These are phyloP conservation scores for Drosophila antonietae DNA, from an alignment of 2,888 invertebrate species.

Conservation along the genomic window DNA sequence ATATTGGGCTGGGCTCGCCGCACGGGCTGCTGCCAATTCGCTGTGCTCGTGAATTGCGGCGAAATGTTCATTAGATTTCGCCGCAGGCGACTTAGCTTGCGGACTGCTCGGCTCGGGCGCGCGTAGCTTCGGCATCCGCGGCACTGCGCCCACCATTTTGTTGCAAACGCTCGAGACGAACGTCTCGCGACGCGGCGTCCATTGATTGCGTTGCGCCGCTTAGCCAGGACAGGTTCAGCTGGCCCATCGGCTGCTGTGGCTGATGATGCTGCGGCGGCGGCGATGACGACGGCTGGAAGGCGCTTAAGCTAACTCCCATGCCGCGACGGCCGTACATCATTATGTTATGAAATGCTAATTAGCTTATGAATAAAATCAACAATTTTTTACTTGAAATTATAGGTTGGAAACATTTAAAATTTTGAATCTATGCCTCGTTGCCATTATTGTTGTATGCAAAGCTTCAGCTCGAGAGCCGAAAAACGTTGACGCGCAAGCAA, in stretches of 20 bases:
- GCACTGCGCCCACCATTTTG: slow-evolving; percentile 12
- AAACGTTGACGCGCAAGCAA: slow-evolving; percentile 44
- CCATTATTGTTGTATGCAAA: slow-evolving; percentile 39
- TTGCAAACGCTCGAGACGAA: not conserved
- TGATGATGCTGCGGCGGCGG: slow-evolving; percentile 1
- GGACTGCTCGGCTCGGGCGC: slow-evolving; percentile 42
- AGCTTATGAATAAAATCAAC: not conserved
- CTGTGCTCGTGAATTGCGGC: not conserved
- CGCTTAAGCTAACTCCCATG: slow-evolving; percentile 13
- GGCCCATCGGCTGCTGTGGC: not conserved
- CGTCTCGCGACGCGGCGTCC: not conserved
- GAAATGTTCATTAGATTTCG: slow-evolving; percentile 35
- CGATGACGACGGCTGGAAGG: slow-evolving; percentile 31
- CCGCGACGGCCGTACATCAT: slow-evolving; percentile 52
- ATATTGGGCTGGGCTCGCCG: not conserved
- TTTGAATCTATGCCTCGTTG: slow-evolving; percentile 39
- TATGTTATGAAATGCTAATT: not conserved
- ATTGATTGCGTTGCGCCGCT: not conserved
- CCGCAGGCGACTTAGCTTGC: slow-evolving; percentile 38
- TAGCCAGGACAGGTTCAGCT: slow-evolving; percentile 4
- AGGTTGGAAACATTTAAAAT: slow-evolving; percentile 52
- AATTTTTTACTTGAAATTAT: slow-evolving; percentile 8
- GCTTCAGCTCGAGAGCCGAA: slow-evolving; percentile 3
- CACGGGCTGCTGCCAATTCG: not conserved
- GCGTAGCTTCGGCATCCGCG: slow-evolving; percentile 6